Evolutionary conservation across 1,140 invertebrate genomes (phyloP).

Genomic region (Aleiodes sp.): DNA sequence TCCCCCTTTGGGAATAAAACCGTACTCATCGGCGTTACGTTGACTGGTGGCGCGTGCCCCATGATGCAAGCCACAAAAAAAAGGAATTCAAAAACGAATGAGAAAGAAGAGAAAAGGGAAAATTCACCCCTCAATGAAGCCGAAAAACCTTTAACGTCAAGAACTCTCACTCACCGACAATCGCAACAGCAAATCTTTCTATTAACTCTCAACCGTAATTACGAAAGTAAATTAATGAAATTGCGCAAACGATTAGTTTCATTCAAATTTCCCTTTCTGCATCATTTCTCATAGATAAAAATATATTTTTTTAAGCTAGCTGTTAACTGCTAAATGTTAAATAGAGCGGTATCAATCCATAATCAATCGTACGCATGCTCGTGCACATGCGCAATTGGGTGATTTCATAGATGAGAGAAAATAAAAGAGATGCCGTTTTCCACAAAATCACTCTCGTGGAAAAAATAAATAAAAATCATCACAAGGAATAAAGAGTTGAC

Average conservation of each 20-base stretch:
- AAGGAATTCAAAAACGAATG: background rate
- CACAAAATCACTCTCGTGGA: background rate
- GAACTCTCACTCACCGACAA: too few species aligned
- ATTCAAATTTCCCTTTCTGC: too few species aligned
- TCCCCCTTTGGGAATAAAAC: slow-evolving; percentile 19
- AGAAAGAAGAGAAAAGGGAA: background rate
- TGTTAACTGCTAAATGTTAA: slow-evolving; percentile 23
- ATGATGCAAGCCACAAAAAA: background rate
- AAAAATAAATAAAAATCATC: too few species aligned
- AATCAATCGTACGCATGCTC: slow-evolving; percentile 35
- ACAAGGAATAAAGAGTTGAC: too few species aligned
- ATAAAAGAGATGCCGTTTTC: too few species aligned
- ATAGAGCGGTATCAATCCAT: slow-evolving; percentile 33
- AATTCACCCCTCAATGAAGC: too few species aligned
- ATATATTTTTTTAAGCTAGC: background rate
- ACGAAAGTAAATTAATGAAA: background rate
- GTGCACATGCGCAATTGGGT: background rate
- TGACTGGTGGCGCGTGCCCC: slow-evolving; percentile 33
- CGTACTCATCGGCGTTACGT: slow-evolving; percentile 7
- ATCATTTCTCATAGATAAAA: slow-evolving; percentile 3
- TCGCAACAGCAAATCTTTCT: too few species aligned
- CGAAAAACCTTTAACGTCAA: too few species aligned
- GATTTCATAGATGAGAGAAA: background rate
- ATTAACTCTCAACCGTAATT: too few species aligned
- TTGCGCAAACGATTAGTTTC: too few species aligned